These are phyloP conservation scores for Petaurus breviceps DNA, from an alignment of 2,113 vertebrate genomes.

Conservation along the genomic window DNA sequence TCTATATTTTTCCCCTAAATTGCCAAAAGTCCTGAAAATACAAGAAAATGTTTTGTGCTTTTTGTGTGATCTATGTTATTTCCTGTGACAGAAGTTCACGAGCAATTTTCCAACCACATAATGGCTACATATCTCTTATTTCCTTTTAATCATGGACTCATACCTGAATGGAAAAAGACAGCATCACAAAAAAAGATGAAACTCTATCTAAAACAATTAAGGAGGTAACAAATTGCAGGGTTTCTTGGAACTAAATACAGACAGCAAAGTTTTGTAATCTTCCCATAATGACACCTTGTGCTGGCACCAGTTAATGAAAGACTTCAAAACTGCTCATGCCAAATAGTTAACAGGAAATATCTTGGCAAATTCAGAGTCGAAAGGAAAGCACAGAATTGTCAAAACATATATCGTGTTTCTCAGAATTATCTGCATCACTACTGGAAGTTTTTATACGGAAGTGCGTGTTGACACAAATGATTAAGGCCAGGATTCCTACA, in stretches of 20 bases:
- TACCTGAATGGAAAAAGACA: slow-evolving; percentile 2
- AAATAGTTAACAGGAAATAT: slow-evolving; percentile 80
- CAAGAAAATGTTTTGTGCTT: not conserved
- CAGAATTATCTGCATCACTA: slow-evolving; percentile 78
- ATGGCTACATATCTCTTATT: not conserved
- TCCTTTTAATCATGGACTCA: slow-evolving; percentile 38
- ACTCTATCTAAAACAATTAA: slow-evolving; percentile 33
- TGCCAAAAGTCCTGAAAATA: not conserved
- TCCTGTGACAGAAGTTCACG: not conserved
- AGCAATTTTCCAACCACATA: not conserved
- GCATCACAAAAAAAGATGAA: not conserved
- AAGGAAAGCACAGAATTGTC: slow-evolving; percentile 80
- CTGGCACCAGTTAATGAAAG: slow-evolving; percentile 63
- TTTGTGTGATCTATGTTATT: not conserved
- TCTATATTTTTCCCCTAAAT: not conserved
- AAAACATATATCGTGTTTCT: slow-evolving; percentile 78
- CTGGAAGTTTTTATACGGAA: slow-evolving; percentile 87
- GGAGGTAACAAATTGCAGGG: not conserved
- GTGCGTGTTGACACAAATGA: slow-evolving; percentile 86
- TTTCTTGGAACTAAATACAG: slow-evolving; percentile 75
- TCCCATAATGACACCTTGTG: slow-evolving; percentile 65
- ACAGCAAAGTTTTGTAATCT: slow-evolving; percentile 72
- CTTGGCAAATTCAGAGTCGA: slow-evolving; percentile 77
- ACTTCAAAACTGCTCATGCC: slow-evolving; percentile 65
- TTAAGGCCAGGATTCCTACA: slow-evolving; percentile 83